Percentiles rank a stretch among this genome's conserved stretches.
Evolutionary conservation across 2,113 vertebrate species (phyloP).

Genomic region (Hassar affinis): DNA sequence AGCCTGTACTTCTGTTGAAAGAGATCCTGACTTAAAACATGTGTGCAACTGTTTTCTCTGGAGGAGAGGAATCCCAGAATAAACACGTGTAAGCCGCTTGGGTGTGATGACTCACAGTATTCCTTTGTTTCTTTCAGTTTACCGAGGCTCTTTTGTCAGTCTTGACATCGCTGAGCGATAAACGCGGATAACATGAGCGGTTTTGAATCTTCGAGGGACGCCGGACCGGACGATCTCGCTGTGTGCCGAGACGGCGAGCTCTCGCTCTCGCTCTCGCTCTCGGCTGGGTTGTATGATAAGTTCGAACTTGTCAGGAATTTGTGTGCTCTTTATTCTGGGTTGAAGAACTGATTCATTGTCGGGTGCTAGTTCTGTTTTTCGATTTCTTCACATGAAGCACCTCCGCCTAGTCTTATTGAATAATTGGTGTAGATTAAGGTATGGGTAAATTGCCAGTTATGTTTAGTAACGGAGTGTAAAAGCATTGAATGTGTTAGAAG

Average conservation of each 20-base stretch:
- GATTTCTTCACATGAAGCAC: neutral
- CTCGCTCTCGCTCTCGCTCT: too few relatives aligned
- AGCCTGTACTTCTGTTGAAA: neutral
- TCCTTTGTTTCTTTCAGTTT: neutral
- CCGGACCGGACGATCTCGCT: too few relatives aligned
- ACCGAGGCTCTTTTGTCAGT: neutral
- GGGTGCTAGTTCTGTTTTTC: neutral
- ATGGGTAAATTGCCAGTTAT: neutral
- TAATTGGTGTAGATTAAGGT: neutral
- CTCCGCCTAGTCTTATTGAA: neutral
- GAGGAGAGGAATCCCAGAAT: neutral
- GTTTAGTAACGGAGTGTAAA: neutral
- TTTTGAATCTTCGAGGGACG: neutral
- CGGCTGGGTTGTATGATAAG: neutral
- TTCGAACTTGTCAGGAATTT: neutral
- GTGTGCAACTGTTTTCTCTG: neutral
- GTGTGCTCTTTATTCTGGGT: neutral
- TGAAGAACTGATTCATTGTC: neutral
- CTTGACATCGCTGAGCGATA: neutral
- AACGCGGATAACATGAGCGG: neutral
- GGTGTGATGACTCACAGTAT: slow-evolving; percentile 4
- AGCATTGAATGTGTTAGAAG: neutral
- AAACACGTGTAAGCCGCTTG: neutral
- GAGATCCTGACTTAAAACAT: neutral
- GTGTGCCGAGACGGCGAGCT: neutral